Evolutionary conservation across 2,888 invertebrate species (phyloP), one percentile per base, ranked within the genome.

Genomic region (Drosophila antonietae): DNA sequence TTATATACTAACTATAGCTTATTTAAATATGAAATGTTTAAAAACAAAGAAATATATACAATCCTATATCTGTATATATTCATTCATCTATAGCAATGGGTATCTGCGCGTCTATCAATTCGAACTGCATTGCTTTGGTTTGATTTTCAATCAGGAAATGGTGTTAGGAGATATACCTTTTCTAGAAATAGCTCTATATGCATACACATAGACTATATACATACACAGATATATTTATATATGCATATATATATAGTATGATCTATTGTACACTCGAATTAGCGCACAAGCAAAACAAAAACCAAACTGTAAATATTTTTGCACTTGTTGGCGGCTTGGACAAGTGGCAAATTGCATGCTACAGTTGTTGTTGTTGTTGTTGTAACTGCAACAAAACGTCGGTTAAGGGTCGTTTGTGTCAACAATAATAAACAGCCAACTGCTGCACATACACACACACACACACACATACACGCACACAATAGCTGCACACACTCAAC

Each of bases 351-450:
- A 75, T 71, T 80, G 62, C 56, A 52, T 64, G 75, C 51, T 20
- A 33, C 35, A 58, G 12, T 5, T 20, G 41, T 8, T 35, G 53
- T 18, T 43, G 28, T 47, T 73, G 65, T 60, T 56, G 63, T 67
- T n/a, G 67, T 63, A 67, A 59, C 57, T 76, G 80, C 76, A 78
- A 67, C 63, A 79, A 79, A 75, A 80, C 66, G 72, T 52, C 72
- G 60, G 63, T 68, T 75, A 80, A 80, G 78, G 64, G 73, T 72
- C 78, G 63, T 76, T 78, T 72, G 65, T 72, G 65, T 80, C 72
- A 80, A 76, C 78, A 72, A 78, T 77, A 80, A 80, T 64, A 80
- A 78, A 75, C 69, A 60, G 51, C 55, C 58, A 37, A 28, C 53
- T 39, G 53, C 37, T 23, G 37, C 41, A 56, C 43, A 44, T 43